phyloP scores from a whole-genome alignment of 1,140 invertebrate species.

The Leptinotarsa defecta region DNA sequence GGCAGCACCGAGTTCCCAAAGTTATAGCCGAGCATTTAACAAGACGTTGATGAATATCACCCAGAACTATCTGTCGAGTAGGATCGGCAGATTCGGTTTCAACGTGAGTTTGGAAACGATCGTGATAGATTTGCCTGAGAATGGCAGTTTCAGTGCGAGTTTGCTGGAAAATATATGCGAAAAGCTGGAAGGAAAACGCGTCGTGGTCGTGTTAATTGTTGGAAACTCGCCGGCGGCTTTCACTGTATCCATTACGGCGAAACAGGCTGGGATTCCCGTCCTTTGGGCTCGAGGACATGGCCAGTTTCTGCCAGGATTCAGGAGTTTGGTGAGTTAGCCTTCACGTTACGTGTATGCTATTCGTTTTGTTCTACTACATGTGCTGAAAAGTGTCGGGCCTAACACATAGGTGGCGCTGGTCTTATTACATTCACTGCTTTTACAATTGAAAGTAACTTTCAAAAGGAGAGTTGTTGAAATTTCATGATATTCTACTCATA shows the following conservation, averaged over 20 bases:
- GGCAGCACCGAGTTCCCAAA: constrained; percentile 44
- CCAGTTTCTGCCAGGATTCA: constrained; percentile 49
- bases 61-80: constrained; percentile 45
- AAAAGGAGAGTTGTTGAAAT: too few relatives aligned
- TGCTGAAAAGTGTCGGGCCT: too few relatives aligned
- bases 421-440: too few relatives aligned
- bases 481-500: too few relatives aligned
- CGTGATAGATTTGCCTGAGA: constrained; percentile 53
- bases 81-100: constrained; percentile 38
- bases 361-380: too few relatives aligned
- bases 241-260: constrained; percentile 54
- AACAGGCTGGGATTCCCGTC: constrained; percentile 53
- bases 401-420: too few relatives aligned
- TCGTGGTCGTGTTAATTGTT: constrained; percentile 54
- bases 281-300: constrained; percentile 54
- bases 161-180: constrained; percentile 53
- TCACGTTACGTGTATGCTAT: too few relatives aligned
- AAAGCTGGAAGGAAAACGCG: constrained; percentile 53
- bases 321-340: constrained; percentile 48
- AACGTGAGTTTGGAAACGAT: constrained; percentile 53
- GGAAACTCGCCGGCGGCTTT: constrained; percentile 55
- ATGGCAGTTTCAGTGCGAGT: constrained; percentile 54
- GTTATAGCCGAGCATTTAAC: constrained; percentile 53
- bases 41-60: constrained; percentile 54
- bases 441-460: too few relatives aligned